Conservation (phyloP, 2,888 invertebrate species). For the Temnothorax ravouxi region DNA sequence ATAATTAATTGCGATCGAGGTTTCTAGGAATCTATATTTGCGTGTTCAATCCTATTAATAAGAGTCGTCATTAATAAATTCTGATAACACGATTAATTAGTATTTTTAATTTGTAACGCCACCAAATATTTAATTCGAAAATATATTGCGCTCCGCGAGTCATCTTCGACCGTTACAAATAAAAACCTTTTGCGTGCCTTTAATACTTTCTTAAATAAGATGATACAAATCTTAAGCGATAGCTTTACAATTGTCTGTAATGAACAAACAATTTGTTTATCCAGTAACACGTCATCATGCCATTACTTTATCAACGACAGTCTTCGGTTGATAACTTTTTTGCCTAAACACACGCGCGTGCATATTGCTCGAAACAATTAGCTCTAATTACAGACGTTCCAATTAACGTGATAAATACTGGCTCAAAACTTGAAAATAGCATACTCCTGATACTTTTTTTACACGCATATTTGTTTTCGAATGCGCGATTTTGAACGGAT, state of each 20-base stretch:
- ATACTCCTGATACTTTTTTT: neutral
- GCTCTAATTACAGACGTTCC: neutral
- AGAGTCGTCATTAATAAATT: neutral
- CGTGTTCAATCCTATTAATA: neutral
- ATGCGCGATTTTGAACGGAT: neutral
- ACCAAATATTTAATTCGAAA: neutral
- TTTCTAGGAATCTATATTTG: constrained; percentile 3
- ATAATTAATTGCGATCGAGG: neutral
- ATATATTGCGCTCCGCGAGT: neutral
- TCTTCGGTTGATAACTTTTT: neutral
- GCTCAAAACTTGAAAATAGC: neutral
- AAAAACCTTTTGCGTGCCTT: neutral
- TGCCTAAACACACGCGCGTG: neutral
- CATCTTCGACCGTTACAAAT: neutral
- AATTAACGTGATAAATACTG: neutral
- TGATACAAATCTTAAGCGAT: neutral
- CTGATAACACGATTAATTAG: neutral
- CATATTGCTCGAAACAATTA: constrained; percentile 8
- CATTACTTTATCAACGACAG: neutral
- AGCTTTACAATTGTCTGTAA: neutral
- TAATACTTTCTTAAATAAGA: neutral
- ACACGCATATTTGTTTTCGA: neutral
- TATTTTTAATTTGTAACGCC: neutral
- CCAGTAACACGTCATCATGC: neutral
- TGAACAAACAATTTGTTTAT: constrained; percentile 21